Percentiles rank a stretch among this genome's conserved stretches.
These are phyloP conservation scores for Orthosia cruda DNA, from an alignment of 2,888 invertebrate genomes.

Conservation along the genomic window DNA sequence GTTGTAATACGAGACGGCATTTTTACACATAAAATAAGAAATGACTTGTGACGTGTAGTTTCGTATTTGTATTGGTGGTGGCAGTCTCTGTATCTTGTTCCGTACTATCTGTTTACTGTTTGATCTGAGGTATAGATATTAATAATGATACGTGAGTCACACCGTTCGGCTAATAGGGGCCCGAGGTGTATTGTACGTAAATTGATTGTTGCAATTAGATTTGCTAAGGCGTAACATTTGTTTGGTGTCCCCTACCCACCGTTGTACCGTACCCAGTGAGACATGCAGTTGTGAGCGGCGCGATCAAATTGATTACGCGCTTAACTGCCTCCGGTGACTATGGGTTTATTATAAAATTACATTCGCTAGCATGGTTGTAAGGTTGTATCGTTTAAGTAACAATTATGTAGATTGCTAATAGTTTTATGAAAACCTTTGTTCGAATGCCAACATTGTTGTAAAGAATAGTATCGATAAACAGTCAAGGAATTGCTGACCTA, in stretches of 20 bases:
- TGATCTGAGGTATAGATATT: conserved; percentile 56
- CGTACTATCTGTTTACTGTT: no score
- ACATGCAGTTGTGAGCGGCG: conserved; percentile 63
- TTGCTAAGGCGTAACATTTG: conserved; percentile 60
- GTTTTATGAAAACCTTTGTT: conserved; percentile 18
- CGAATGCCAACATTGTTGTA: conserved; percentile 21
- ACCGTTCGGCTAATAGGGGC: conserved; percentile 58
- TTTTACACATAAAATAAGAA: no score
- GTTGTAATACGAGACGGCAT: no score
- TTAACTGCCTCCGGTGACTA: conserved; percentile 47
- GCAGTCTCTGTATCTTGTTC: no score
- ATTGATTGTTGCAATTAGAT: conserved; percentile 66
- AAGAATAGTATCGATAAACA: conserved; percentile 20
- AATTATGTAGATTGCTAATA: conserved; percentile 21
- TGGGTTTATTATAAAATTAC: conserved; percentile 42
- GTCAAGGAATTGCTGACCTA: conserved; percentile 27
- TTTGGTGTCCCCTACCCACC: conserved; percentile 48
- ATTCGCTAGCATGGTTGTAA: conserved; percentile 30
- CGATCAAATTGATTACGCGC: conserved; percentile 65
- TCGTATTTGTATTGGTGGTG: no score
- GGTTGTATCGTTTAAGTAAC: conserved; percentile 19
- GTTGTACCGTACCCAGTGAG: conserved; percentile 32
- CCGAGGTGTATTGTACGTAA: conserved; percentile 59
- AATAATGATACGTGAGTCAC: conserved; percentile 66
- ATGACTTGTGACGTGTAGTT: no score